Evolutionary conservation across 2,113 vertebrate species (phyloP), one percentile per base, ranked within the genome.

Genomic region (Corythornis madagascariensis): DNA sequence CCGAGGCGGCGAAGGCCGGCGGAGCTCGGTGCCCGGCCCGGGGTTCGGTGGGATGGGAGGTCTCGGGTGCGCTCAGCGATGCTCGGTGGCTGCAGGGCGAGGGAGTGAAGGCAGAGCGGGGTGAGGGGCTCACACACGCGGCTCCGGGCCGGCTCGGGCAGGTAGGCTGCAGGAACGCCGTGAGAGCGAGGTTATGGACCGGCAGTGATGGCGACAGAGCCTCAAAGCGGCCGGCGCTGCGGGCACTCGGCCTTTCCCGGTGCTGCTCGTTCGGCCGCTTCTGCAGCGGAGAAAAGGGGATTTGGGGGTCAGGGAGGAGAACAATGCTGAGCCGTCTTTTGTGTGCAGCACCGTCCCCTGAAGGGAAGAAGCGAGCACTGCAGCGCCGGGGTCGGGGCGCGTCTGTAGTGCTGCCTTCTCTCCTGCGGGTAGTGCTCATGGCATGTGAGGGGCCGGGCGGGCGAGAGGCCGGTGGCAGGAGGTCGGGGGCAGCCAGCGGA

Each of bases 361-460:
- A 93, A 92, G 94, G 89, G 95, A 95, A 79, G 87, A 50, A 35
- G 70, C 48, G 5, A 17, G 40, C 66, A 55, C 65, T 91, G 91
- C 89, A 79, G 73, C 72, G 75, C 19, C 38, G 31, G 86, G 86
- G 59, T 35, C 65, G 56, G 48, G 64, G 75, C 52, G 83, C 77
- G 31, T 92, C 92, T 92, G 95, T 94, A 92, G 95, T 93, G 93
- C 83, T 89, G 86, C 89, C 43, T 87, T 48, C 93, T 94, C 79
- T 94, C 94, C 96, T 91, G 93, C 92, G 55, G 96, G 96, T 86
- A 91, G 96, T 89, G 96, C 96, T 96, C 87, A 72, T 13, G 86
- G 91, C 81, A 45, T 78, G 86, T 81, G 86, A 78, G 89, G 92
- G 67, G 71, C 19, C 65, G 61, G 33, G 48, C 57, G 50, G 69